Percentiles rank a stretch among this genome's conserved stretches.
These are phyloP conservation scores for Timema podura DNA, from an alignment of 2,888 invertebrate species.

Conservation along the genomic window DNA sequence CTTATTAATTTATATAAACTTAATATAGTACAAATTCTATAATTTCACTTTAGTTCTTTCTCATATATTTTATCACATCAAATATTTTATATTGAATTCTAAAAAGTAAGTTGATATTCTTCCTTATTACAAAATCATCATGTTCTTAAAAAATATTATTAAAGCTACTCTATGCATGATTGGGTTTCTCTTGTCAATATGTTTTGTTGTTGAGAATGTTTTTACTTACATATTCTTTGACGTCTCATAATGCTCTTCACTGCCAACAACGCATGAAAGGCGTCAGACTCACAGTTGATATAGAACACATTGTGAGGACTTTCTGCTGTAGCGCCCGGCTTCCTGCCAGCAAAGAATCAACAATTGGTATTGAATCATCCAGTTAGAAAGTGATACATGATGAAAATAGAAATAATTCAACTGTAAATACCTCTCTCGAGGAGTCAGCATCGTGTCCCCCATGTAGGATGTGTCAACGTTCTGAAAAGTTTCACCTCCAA, in stretches of 20 bases:
- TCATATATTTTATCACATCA: too few relatives aligned
- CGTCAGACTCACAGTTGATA: slow-evolving; percentile 56
- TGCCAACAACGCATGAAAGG: slow-evolving; percentile 38
- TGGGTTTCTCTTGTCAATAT: too few relatives aligned
- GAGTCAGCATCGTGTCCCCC: background rate
- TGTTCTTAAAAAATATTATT: too few relatives aligned
- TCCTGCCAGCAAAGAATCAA: too few relatives aligned
- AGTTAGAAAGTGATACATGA: background rate
- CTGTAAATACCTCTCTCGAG: background rate
- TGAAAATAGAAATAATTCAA: too few relatives aligned
- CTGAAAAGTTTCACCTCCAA: slow-evolving; percentile 56
- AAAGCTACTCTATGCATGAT: too few relatives aligned
- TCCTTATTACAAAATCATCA: too few relatives aligned
- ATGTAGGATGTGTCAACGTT: slow-evolving; percentile 45
- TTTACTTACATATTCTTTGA: slow-evolving; percentile 22
- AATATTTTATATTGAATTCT: too few relatives aligned
- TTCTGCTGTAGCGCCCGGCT: slow-evolving; percentile 33
- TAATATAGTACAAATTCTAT: too few relatives aligned
- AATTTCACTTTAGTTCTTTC: too few relatives aligned
- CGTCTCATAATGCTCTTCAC: slow-evolving; percentile 36
- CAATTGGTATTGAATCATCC: background rate
- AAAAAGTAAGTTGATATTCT: too few relatives aligned
- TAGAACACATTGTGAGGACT: slow-evolving; percentile 59
- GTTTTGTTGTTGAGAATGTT: slow-evolving; percentile 5
- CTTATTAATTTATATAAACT: too few relatives aligned